A percentile compares a stretch with the other conserved stretches of the same genome.
Evolutionary conservation across 2,888 invertebrate genomes (phyloP).

Genomic region (Phrixothrix hirtus): DNA sequence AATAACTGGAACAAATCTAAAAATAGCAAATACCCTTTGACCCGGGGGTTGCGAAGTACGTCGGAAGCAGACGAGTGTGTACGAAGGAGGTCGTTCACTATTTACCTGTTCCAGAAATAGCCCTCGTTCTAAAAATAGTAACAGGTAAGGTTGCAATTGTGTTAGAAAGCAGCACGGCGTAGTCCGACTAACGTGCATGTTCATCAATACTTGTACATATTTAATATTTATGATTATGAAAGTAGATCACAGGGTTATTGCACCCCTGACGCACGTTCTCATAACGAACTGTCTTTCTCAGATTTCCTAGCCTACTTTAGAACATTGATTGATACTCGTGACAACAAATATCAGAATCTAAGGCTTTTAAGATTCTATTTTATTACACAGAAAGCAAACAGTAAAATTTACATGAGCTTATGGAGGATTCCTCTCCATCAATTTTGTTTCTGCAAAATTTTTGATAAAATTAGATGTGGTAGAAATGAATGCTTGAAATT

Average conservation of each 20-base stretch:
- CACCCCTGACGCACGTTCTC: slow-evolving; percentile 28
- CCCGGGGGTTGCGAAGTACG: slow-evolving; percentile 29
- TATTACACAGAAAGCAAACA: neutral
- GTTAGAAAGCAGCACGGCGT: slow-evolving; percentile 10
- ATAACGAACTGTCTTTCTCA: slow-evolving; percentile 14
- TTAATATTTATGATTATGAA: slow-evolving; percentile 34
- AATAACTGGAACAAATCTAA: slow-evolving; percentile 32
- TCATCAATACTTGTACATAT: slow-evolving; percentile 28
- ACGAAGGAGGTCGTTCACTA: slow-evolving; percentile 42
- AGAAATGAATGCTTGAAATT: slow-evolving; percentile 10
- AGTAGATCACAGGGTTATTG: slow-evolving; percentile 37
- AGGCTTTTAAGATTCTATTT: neutral
- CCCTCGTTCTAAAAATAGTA: slow-evolving; percentile 36
- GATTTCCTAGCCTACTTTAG: slow-evolving; percentile 3
- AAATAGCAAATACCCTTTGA: slow-evolving; percentile 31
- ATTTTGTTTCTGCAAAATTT: neutral
- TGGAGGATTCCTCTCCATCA: neutral
- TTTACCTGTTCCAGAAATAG: slow-evolving; percentile 39
- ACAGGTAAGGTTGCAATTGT: slow-evolving; percentile 22
- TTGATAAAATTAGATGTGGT: slow-evolving; percentile 12
- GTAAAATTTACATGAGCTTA: neutral
- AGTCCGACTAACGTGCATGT: slow-evolving; percentile 21
- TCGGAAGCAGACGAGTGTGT: slow-evolving; percentile 31
- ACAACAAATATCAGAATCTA: slow-evolving; percentile 2
- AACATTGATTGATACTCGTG: slow-evolving; percentile 11